These are phyloP conservation scores for Bombus confusus DNA, from an alignment of 1,140 invertebrate genomes.

Conservation along the genomic window DNA sequence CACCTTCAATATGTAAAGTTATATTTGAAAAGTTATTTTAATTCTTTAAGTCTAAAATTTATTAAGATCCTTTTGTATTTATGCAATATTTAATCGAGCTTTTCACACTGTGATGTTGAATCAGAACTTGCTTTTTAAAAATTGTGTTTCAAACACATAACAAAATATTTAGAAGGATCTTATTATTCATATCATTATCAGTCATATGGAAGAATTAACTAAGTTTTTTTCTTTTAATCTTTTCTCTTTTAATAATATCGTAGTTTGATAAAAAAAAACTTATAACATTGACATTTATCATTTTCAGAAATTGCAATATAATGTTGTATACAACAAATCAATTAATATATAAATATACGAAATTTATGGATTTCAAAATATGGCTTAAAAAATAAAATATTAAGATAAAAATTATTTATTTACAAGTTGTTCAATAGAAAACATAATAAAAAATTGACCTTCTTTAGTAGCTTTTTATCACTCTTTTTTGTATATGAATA, in stretches of 20 bases:
- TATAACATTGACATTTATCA: conserved; percentile 43
- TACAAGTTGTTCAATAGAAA: conserved; percentile 52
- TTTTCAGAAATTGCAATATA: conserved; percentile 32
- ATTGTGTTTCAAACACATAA: conserved; percentile 30
- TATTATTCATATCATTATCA: conserved; percentile 44
- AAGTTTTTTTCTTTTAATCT: conserved; percentile 25
- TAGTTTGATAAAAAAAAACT: not conserved
- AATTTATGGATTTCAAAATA: conserved; percentile 39
- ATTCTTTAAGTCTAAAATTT: conserved; percentile 47
- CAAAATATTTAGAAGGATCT: conserved; percentile 37
- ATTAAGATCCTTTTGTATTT: conserved; percentile 54
- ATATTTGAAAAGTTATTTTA: conserved; percentile 53
- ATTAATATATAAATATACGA: conserved; percentile 42
- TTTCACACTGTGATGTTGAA: conserved; percentile 53
- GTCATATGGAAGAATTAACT: conserved; percentile 30
- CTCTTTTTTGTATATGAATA: not conserved
- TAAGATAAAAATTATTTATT: conserved; percentile 20
- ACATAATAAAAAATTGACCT: not conserved
- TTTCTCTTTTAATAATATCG: conserved; percentile 20
- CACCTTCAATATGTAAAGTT: conserved; percentile 52
- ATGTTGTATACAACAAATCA: conserved; percentile 30
- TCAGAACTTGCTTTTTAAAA: conserved; percentile 29
- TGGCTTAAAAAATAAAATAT: conserved; percentile 42
- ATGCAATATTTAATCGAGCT: conserved; percentile 55
- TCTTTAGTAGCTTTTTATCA: not conserved